These are phyloP conservation scores for Ophraella communa DNA, from an alignment of 2,888 invertebrate species.

Conservation along the genomic window DNA sequence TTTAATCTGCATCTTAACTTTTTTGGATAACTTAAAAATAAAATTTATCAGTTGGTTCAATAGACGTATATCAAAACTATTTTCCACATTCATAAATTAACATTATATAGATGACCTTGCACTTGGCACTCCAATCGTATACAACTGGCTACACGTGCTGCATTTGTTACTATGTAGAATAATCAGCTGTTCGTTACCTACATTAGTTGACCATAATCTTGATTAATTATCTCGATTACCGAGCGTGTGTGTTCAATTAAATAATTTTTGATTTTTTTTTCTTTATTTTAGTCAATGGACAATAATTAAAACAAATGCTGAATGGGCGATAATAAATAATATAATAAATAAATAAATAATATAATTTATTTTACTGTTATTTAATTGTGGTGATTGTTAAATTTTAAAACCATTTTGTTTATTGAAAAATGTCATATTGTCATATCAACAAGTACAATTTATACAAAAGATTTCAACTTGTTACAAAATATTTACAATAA, in stretches of 20 bases:
- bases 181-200: constrained; percentile 30
- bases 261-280: no score
- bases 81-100: constrained; percentile 22
- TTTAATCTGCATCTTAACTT: no score
- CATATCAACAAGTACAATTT: neutral
- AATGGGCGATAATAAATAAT: no score
- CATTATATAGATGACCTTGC: constrained; percentile 38
- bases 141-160: constrained; percentile 39
- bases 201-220: constrained; percentile 1
- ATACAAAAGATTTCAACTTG: neutral
- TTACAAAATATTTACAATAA: neutral
- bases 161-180: constrained; percentile 44
- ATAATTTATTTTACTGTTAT: no score
- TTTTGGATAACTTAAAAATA: no score
- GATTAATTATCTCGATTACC: neutral
- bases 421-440: no score
- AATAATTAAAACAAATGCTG: no score
- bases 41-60: neutral
- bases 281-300: no score
- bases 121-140: constrained; percentile 37
- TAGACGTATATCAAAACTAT: constrained; percentile 26
- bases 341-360: no score
- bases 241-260: no score
- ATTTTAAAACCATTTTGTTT: no score
- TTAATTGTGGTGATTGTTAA: no score